Evolutionary conservation across 2,113 vertebrate species (phyloP).

Genomic region (Solenodon paradoxus): DNA sequence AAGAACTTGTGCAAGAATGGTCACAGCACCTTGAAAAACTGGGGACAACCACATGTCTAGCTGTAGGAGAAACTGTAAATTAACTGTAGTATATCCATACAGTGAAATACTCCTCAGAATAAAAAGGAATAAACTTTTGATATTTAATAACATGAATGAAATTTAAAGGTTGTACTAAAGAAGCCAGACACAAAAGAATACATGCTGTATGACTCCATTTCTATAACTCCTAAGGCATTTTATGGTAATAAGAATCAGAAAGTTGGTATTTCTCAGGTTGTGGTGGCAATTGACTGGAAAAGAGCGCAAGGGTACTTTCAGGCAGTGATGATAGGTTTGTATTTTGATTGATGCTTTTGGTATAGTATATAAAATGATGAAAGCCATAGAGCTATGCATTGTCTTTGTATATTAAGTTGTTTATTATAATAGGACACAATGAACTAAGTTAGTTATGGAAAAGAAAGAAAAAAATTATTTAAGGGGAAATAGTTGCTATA

Average conservation of each 20-base stretch:
- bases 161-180: neutral
- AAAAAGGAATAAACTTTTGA: neutral
- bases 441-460: slow-evolving; percentile 24
- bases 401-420: neutral
- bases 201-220: neutral
- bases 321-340: neutral
- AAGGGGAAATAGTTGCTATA: neutral
- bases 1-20: neutral
- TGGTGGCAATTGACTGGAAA: neutral
- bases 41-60: neutral
- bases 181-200: neutral
- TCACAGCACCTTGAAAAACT: neutral
- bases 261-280: neutral
- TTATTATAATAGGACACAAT: neutral
- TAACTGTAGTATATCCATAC: no score
- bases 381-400: neutral
- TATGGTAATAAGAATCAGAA: neutral
- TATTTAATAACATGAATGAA: neutral
- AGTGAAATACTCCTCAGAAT: neutral
- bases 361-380: neutral
- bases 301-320: neutral
- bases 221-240: neutral
- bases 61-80: neutral
- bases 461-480: neutral
- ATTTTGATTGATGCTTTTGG: slow-evolving; percentile 20